Conservation (phyloP, 2,113 vertebrate species). For the Gymnorhina tibicen region DNA sequence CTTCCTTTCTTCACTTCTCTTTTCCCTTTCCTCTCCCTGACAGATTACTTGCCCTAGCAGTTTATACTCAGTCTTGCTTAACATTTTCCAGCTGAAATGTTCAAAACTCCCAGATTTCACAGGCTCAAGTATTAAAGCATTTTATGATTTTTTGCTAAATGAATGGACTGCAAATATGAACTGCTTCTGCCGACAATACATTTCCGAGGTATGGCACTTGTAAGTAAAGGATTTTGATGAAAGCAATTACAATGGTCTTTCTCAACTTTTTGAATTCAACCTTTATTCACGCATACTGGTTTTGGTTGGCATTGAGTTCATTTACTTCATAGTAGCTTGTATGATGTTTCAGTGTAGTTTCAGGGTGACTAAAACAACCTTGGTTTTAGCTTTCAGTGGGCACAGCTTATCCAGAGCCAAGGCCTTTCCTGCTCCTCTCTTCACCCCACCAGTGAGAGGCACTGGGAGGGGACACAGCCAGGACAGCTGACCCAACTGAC, state of each 20-base stretch:
- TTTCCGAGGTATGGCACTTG: not conserved
- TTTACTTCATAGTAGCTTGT: not conserved
- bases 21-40: not conserved
- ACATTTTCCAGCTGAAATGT: not conserved
- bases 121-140: not conserved
- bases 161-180: not conserved
- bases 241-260: not conserved
- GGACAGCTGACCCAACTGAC: not conserved
- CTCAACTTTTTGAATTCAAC: not conserved
- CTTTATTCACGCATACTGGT: not conserved
- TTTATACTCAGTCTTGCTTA: not conserved
- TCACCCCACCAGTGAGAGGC: fast-evolving
- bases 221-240: not conserved
- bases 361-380: not conserved
- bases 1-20: not conserved
- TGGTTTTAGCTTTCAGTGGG: not conserved
- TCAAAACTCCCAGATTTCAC: not conserved
- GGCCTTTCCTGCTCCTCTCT: not conserved
- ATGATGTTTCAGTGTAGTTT: not conserved
- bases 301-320: not conserved
- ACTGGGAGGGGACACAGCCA: not conserved
- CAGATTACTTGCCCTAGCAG: not conserved
- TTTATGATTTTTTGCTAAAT: not conserved
- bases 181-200: not conserved
- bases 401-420: not conserved